phyloP scores from a whole-genome alignment of 2,113 vertebrate species.

The Perca fluviatilis region DNA sequence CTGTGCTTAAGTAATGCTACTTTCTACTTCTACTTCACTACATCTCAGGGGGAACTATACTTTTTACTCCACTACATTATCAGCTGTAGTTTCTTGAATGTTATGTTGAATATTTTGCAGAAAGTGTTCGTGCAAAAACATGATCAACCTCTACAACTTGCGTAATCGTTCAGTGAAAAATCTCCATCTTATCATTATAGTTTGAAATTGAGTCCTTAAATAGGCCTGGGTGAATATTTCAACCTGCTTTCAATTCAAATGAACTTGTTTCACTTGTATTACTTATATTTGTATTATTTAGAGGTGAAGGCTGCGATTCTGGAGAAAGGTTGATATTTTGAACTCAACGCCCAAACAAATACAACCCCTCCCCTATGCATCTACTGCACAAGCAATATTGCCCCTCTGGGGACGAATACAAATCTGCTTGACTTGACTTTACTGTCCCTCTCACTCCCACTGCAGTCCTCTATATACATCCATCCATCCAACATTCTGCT shows the following conservation, averaged over 20 bases:
- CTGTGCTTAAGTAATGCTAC: background rate
- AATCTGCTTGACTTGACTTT: too few species aligned
- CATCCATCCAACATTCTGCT: background rate
- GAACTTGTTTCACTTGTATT: background rate
- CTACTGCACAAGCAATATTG: too few species aligned
- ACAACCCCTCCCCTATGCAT: too few species aligned
- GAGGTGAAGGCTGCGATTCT: too few species aligned
- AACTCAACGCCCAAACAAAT: too few species aligned
- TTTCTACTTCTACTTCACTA: background rate
- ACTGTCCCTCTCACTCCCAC: too few species aligned
- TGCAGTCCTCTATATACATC: too few species aligned
- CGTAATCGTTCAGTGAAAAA: background rate
- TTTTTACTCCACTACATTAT: background rate
- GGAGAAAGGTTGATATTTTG: too few species aligned
- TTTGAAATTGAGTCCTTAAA: background rate
- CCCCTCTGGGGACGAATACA: too few species aligned
- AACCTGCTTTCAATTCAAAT: constrained; percentile 4
- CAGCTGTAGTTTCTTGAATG: too few species aligned
- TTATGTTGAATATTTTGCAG: background rate
- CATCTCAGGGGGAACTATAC: background rate
- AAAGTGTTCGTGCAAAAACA: too few species aligned
- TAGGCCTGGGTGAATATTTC: background rate
- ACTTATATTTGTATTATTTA: too few species aligned
- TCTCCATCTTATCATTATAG: background rate
- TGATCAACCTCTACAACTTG: background rate